Conservation (phyloP, 2,888 invertebrate species). For the Onchidella celtica region DNA sequence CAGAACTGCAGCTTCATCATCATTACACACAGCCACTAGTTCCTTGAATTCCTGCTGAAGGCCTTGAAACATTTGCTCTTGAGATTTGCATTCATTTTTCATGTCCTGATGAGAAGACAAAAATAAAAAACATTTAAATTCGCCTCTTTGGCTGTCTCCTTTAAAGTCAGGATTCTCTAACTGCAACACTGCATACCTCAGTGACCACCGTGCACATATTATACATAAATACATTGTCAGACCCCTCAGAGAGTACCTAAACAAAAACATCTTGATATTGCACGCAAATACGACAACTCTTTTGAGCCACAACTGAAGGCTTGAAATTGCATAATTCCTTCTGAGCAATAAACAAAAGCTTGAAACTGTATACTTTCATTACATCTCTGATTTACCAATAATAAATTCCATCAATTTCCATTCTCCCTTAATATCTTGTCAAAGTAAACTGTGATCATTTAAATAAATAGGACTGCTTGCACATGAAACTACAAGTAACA, state of each 20-base stretch:
- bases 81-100: slow-evolving; percentile 91
- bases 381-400: too few species aligned
- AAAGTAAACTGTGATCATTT: too few species aligned
- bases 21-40: slow-evolving; percentile 86
- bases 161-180: not conserved
- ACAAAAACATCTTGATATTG: not conserved
- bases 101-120: slow-evolving; percentile 85
- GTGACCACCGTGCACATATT: not conserved
- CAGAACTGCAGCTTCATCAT: slow-evolving; percentile 87
- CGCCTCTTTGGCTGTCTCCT: not conserved
- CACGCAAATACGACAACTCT: too few species aligned
- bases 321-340: too few species aligned
- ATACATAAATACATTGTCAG: not conserved
- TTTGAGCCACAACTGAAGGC: too few species aligned
- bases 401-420: too few species aligned
- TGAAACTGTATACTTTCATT: too few species aligned
- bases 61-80: slow-evolving; percentile 88
- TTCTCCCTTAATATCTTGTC: too few species aligned
- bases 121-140: not conserved
- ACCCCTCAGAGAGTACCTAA: not conserved
- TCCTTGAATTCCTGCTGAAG: slow-evolving; percentile 92
- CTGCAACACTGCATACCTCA: not conserved
- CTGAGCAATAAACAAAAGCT: too few species aligned
- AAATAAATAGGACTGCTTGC: too few species aligned
- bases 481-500: too few species aligned